Percentiles rank a stretch among this genome's conserved stretches.
phyloP scores from a whole-genome alignment of 2,113 vertebrate species.

The Nipponia nippon region DNA sequence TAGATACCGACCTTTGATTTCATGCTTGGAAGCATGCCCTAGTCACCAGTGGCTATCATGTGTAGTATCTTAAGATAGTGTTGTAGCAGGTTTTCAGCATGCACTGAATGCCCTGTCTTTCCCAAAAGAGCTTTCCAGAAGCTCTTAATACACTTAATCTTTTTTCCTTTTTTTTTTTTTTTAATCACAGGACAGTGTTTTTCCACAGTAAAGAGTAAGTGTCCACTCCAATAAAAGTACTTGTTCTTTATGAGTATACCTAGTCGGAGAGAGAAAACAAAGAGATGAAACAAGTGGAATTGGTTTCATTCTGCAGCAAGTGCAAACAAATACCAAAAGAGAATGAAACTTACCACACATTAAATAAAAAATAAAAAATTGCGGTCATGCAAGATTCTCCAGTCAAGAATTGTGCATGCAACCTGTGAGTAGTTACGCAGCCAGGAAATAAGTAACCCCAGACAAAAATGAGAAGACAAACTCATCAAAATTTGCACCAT shows the following conservation, averaged over 20 bases:
- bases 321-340: not conserved
- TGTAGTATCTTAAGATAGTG: not conserved
- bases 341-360: not conserved
- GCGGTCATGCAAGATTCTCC: not conserved
- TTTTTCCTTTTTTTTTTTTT: not conserved
- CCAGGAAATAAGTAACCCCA: not conserved
- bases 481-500: not conserved
- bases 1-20: not conserved
- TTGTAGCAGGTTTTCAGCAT: not conserved
- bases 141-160: not conserved
- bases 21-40: not conserved
- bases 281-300: not conserved
- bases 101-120: not conserved
- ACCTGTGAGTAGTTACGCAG: not conserved
- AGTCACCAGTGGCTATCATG: not conserved
- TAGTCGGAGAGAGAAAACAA: not conserved
- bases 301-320: not conserved
- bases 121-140: not conserved
- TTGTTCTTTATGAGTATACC: not conserved
- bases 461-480: not conserved
- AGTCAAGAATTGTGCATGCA: not conserved
- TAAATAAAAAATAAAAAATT: not conserved
- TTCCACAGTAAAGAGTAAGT: not conserved
- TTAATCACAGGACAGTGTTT: not conserved
- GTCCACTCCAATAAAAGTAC: not conserved